A percentile compares a stretch with the other conserved stretches of the same genome.
phyloP scores from a whole-genome alignment of 2,113 vertebrate species.

The Pluvianellus socialis region DNA sequence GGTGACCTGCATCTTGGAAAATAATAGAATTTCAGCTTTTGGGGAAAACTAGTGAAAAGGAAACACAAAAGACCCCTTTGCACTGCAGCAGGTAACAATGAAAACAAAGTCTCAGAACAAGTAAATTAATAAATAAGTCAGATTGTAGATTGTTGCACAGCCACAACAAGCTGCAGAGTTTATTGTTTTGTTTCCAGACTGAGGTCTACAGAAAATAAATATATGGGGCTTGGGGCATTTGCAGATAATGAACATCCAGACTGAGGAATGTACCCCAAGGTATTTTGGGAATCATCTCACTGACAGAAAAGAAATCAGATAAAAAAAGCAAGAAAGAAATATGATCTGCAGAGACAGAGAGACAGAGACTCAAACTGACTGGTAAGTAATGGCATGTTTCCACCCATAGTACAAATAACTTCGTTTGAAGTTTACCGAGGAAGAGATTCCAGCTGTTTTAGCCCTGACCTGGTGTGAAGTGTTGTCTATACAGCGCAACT shows the following conservation, averaged over 20 bases:
- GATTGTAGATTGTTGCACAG: background rate
- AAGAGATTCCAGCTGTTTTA: background rate
- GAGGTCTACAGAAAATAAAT: conserved; percentile 63
- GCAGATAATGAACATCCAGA: conserved; percentile 63
- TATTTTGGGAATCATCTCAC: conserved; percentile 40
- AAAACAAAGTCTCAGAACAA: conserved; percentile 1
- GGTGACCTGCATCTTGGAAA: background rate
- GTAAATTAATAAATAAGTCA: conserved; percentile 16
- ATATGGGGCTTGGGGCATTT: conserved; percentile 38
- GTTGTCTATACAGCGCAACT: background rate
- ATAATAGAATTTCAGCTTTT: conserved; percentile 26
- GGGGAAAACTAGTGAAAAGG: conserved; percentile 5
- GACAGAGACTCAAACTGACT: background rate
- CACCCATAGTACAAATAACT: background rate
- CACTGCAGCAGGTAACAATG: background rate
- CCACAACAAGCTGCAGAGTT: conserved; percentile 30
- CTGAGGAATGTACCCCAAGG: conserved; percentile 25
- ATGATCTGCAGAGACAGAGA: background rate
- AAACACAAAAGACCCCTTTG: background rate
- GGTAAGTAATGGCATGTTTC: background rate
- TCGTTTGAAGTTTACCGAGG: background rate
- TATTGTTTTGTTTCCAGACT: conserved; percentile 61
- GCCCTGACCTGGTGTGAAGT: background rate
- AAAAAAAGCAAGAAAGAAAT: conserved; percentile 25
- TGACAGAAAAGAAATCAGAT: conserved; percentile 52